Conservation (phyloP, 2,113 vertebrate species). For the Hydrolagus affinis region DNA sequence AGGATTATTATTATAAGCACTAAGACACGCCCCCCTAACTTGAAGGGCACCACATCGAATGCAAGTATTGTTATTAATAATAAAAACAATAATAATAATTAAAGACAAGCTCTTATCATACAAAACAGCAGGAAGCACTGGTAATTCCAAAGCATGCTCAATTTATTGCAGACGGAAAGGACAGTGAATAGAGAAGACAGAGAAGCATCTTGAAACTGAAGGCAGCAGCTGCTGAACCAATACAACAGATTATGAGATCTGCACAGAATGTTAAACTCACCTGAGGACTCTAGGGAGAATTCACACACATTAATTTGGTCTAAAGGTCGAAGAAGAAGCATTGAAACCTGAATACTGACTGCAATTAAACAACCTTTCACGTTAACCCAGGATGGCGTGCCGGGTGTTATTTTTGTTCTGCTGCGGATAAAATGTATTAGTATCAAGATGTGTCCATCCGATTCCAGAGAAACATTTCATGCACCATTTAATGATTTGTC, state of each 20-base stretch:
- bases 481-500: too few species aligned
- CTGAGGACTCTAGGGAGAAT: neutral
- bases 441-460: too few species aligned
- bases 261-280: neutral
- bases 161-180: too few species aligned
- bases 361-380: neutral
- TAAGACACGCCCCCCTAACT: too few species aligned
- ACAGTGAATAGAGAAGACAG: too few species aligned
- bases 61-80: neutral
- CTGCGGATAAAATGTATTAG: neutral
- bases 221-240: neutral
- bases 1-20: too few species aligned
- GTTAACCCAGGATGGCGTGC: neutral
- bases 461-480: too few species aligned
- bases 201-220: too few species aligned
- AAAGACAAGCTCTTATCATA: too few species aligned
- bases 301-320: neutral
- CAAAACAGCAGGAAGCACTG: too few species aligned
- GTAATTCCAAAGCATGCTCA: too few species aligned
- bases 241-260: neutral
- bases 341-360: neutral
- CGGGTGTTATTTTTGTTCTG: neutral
- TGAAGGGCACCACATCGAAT: too few species aligned
- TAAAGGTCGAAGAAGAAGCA: neutral
- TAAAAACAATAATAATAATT: neutral